Conservation (phyloP, 2,797 vertebrate species). For the Babyrousa celebensis region DNA sequence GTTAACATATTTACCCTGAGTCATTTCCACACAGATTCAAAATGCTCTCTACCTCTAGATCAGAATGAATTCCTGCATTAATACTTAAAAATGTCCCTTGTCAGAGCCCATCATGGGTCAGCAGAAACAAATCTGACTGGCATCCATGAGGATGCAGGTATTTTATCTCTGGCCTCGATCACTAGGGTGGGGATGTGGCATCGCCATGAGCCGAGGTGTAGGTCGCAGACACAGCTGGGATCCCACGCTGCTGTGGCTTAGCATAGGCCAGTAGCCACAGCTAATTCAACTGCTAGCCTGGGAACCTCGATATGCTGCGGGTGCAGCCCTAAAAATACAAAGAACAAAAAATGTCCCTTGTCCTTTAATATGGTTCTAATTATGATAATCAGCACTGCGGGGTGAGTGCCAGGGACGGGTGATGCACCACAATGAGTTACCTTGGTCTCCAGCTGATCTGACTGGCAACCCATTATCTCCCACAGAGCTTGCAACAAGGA, state of each 20-base stretch:
- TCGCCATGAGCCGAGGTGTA: too few relatives aligned
- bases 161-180: too few relatives aligned
- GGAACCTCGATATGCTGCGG: too few relatives aligned
- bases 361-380: constrained; percentile 50
- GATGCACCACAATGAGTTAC: neutral
- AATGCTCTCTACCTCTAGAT: neutral
- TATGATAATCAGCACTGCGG: neutral
- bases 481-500: constrained; percentile 57
- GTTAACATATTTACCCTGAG: constrained; percentile 13
- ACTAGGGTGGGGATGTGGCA: too few relatives aligned
- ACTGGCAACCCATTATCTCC: constrained; percentile 46
- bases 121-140: too few relatives aligned
- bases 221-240: too few relatives aligned
- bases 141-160: too few relatives aligned
- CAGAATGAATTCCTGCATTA: constrained; percentile 48
- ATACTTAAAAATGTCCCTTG: neutral
- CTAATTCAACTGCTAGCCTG: too few relatives aligned
- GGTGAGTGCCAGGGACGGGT: neutral
- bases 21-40: constrained; percentile 37
- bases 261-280: too few relatives aligned
- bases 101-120: neutral
- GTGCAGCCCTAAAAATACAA: too few relatives aligned
- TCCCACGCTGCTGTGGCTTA: too few relatives aligned
- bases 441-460: constrained; percentile 56
- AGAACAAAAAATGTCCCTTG: too few relatives aligned